Evolutionary conservation across 1,140 invertebrate genomes (phyloP).

Genomic region (Papilio aristodemus): DNA sequence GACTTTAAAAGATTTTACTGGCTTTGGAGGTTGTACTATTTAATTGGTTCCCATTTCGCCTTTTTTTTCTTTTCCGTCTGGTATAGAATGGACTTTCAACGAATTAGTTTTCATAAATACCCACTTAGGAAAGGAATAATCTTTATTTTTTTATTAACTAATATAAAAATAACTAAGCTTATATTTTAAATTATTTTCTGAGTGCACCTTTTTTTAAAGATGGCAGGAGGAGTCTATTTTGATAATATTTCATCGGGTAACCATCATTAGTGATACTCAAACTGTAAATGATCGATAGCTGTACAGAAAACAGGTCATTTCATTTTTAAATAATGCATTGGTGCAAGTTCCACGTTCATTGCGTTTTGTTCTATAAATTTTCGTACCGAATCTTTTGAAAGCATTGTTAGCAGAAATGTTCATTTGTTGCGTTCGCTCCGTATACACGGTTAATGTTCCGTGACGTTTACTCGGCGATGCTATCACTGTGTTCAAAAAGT

Average conservation of each 20-base stretch:
- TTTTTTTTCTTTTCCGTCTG: constrained; percentile 5
- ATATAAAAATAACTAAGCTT: too few species aligned
- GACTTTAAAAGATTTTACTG: background rate
- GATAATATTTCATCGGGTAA: too few species aligned
- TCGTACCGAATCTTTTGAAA: background rate
- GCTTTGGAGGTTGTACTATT: background rate
- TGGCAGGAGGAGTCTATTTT: too few species aligned
- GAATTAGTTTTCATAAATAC: background rate
- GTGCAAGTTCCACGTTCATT: background rate
- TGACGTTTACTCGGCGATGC: background rate
- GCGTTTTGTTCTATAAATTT: background rate
- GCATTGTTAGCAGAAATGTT: background rate
- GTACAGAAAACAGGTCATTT: too few species aligned
- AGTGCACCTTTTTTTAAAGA: too few species aligned
- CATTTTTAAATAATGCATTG: too few species aligned
- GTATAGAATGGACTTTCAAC: background rate
- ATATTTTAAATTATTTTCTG: too few species aligned
- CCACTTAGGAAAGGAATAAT: background rate
- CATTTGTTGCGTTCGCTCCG: background rate
- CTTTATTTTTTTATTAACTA: too few species aligned
- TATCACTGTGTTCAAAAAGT: background rate
- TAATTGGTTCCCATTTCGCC: background rate
- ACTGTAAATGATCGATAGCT: too few species aligned
- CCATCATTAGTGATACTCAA: too few species aligned
- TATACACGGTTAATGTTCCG: background rate